Percentiles rank a stretch among this genome's conserved stretches.
These are phyloP conservation scores for Genyomyrus donnyi DNA, from an alignment of 2,113 vertebrate species.

Conservation along the genomic window DNA sequence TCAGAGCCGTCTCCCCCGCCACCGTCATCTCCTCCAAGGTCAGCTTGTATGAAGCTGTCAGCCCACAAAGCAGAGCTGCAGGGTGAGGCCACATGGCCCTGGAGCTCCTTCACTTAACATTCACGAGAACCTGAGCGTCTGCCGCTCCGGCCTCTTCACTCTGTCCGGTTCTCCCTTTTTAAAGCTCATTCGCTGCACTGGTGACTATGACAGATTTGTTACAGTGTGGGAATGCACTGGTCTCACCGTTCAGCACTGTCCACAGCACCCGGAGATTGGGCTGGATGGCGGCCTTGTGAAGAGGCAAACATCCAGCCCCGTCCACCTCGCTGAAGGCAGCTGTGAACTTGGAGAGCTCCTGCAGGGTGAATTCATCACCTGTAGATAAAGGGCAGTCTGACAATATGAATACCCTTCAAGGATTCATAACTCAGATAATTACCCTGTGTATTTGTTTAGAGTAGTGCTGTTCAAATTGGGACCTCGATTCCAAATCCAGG, in stretches of 20 bases:
- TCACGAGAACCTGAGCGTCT: background rate
- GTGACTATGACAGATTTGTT: background rate
- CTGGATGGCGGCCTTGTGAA: slow-evolving; percentile 64
- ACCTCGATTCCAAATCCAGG: background rate
- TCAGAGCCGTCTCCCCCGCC: slow-evolving; percentile 71
- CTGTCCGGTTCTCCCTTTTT: background rate
- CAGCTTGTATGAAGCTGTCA: slow-evolving; percentile 54
- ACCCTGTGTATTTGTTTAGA: background rate
- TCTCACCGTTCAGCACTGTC: slow-evolving; percentile 65
- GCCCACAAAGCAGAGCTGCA: background rate
- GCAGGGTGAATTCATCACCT: slow-evolving; percentile 65
- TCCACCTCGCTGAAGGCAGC: slow-evolving; percentile 69
- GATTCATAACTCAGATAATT: background rate
- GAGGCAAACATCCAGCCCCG: slow-evolving; percentile 65
- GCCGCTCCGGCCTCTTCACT: background rate
- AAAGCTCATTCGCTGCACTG: background rate
- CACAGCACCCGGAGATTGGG: slow-evolving; percentile 61
- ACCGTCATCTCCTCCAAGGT: slow-evolving; percentile 70
- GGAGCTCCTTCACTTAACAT: background rate
- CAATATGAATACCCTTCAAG: background rate
- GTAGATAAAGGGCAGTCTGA: slow-evolving; percentile 13
- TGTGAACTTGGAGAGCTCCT: slow-evolving; percentile 49
- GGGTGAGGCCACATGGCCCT: background rate
- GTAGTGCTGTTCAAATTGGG: background rate
- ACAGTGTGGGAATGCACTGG: background rate